Evolutionary conservation across 2,888 invertebrate genomes (phyloP).

Genomic region (Idaea straminata): DNA sequence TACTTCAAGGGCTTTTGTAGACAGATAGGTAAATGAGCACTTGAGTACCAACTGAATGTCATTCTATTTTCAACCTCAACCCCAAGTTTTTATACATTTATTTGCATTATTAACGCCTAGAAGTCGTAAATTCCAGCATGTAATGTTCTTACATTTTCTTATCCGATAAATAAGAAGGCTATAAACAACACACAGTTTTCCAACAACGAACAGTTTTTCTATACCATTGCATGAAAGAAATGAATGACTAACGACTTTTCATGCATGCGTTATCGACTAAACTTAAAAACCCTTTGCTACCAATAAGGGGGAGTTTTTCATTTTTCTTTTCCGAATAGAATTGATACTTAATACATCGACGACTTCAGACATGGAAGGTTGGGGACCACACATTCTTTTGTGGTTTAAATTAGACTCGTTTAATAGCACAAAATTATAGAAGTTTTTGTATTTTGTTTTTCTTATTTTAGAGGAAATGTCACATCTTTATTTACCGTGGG

Average conservation of each 20-base stretch:
- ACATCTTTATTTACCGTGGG: constrained; percentile 88
- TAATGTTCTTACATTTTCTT: constrained; percentile 28
- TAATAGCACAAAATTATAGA: not conserved
- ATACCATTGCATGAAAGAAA: constrained; percentile 25
- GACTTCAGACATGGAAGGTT: constrained; percentile 62
- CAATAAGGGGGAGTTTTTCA: constrained; percentile 55
- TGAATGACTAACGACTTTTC: constrained; percentile 36
- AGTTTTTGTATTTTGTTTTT: not conserved
- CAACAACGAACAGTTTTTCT: constrained; percentile 18
- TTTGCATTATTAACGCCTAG: constrained; percentile 29
- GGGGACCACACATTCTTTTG: constrained; percentile 30
- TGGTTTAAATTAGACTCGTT: not conserved
- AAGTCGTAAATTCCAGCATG: constrained; percentile 27
- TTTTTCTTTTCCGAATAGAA: constrained; percentile 45
- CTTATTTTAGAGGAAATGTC: constrained; percentile 88
- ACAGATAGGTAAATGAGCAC: not conserved
- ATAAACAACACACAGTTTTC: constrained; percentile 29
- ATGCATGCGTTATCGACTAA: constrained; percentile 68
- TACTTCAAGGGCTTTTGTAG: not conserved
- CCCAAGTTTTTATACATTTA: constrained; percentile 19
- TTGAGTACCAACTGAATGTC: constrained; percentile 19
- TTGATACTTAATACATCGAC: constrained; percentile 55
- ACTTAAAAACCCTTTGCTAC: constrained; percentile 64
- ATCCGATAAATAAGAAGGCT: constrained; percentile 22
- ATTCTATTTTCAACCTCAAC: constrained; percentile 2